Conservation (phyloP, 2,113 vertebrate genomes). For the Brienomyrus longianalis region DNA sequence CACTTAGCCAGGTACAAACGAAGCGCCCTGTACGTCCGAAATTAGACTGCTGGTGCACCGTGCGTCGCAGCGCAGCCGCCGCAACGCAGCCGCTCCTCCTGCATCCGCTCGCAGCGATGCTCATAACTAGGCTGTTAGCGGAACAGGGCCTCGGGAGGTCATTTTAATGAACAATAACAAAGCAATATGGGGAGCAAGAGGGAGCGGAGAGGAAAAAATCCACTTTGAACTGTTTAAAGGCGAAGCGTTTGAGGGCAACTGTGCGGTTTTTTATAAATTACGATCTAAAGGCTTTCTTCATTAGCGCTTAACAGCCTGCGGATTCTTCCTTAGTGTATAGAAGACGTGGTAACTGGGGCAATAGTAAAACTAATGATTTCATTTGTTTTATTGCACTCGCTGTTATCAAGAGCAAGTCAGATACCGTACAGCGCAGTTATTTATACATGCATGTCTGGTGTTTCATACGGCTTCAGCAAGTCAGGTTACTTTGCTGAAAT, state of each 20-base stretch:
- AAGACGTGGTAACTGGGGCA: not conserved
- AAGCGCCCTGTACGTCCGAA: conserved; percentile 19
- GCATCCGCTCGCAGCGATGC: conserved; percentile 22
- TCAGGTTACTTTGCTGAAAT: not conserved
- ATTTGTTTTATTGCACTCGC: not conserved
- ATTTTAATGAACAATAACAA: conserved; percentile 33
- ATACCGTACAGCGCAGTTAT: not conserved
- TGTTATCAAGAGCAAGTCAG: not conserved
- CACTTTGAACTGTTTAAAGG: conserved; percentile 29
- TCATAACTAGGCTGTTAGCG: conserved; percentile 36
- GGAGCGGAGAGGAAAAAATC: conserved; percentile 9
- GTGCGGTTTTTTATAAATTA: conserved; percentile 22
- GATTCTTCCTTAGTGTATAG: not conserved
- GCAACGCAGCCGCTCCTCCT: conserved; percentile 6
- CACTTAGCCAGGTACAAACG: conserved; percentile 25
- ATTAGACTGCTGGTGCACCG: too few relatives aligned
- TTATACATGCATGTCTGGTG: not conserved
- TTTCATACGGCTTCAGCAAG: not conserved
- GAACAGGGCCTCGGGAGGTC: conserved; percentile 28
- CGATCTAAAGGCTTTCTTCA: conserved; percentile 23
- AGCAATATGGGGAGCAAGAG: conserved; percentile 18
- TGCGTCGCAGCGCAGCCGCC: not conserved
- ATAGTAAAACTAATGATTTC: not conserved
- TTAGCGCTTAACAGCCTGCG: not conserved
- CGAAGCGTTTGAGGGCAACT: conserved; percentile 26